These are phyloP conservation scores for Larimichthys polyactis DNA, from an alignment of 2,113 vertebrate species.

Conservation along the genomic window DNA sequence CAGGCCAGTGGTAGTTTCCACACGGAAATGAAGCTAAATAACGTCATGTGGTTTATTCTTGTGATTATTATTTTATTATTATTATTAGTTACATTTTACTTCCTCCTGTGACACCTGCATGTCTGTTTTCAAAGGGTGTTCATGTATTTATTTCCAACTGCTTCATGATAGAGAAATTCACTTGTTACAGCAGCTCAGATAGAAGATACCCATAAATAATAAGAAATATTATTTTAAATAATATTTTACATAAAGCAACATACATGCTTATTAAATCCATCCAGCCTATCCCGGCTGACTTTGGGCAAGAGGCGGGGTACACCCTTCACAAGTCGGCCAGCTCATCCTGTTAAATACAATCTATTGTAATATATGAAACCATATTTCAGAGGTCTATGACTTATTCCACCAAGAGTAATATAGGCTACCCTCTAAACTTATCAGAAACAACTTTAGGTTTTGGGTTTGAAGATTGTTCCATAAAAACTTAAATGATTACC, in stretches of 20 bases:
- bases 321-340: too few relatives aligned
- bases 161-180: background rate
- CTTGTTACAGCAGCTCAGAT: too few relatives aligned
- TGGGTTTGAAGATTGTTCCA: too few relatives aligned
- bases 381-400: background rate
- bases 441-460: background rate
- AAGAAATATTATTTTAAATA: too few relatives aligned
- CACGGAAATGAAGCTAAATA: conserved; percentile 33
- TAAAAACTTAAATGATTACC: too few relatives aligned
- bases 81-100: background rate
- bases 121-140: background rate
- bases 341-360: too few relatives aligned
- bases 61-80: too few relatives aligned
- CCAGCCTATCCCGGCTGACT: too few relatives aligned
- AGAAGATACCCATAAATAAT: too few relatives aligned
- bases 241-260: too few relatives aligned
- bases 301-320: too few relatives aligned
- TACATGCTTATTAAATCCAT: too few relatives aligned
- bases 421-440: background rate
- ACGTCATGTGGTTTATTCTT: background rate
- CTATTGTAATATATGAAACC: background rate
- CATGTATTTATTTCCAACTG: background rate
- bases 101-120: background rate
- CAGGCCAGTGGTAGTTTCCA: conserved; percentile 51
- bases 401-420: background rate